Evolutionary conservation across 2,888 invertebrate species (phyloP).

Genomic region (Xestobium rufovillosum): DNA sequence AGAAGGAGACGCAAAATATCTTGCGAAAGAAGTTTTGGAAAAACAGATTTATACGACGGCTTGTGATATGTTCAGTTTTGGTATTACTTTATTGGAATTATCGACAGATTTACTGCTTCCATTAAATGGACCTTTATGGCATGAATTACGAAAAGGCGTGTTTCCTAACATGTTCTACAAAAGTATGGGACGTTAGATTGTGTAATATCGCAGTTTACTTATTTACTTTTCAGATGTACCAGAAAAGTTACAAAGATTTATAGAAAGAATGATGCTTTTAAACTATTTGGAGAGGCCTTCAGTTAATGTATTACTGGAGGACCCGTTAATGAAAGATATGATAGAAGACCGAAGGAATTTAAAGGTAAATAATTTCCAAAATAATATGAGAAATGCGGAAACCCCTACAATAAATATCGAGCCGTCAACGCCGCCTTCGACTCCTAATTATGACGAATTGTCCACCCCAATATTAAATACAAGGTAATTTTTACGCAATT

Average conservation of each 20-base stretch:
- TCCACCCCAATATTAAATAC: too few relatives aligned
- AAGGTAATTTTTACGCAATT: too few relatives aligned
- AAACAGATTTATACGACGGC: slow-evolving; percentile 54
- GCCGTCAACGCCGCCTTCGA: too few relatives aligned
- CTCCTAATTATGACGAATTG: too few relatives aligned
- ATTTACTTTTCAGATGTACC: too few relatives aligned
- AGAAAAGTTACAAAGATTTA: slow-evolving; percentile 15
- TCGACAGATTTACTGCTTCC: slow-evolving; percentile 65
- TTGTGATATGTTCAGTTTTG: slow-evolving; percentile 69
- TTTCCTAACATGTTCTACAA: slow-evolving; percentile 46
- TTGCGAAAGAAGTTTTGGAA: slow-evolving; percentile 64
- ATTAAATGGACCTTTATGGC: slow-evolving; percentile 61
- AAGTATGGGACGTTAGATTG: too few relatives aligned
- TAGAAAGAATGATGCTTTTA: slow-evolving; percentile 26
- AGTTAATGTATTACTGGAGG: slow-evolving; percentile 25
- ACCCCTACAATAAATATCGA: too few relatives aligned
- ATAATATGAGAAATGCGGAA: too few relatives aligned
- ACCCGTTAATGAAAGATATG: slow-evolving; percentile 20
- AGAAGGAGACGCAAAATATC: slow-evolving; percentile 70
- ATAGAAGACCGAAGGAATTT: too few relatives aligned
- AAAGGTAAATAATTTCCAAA: too few relatives aligned
- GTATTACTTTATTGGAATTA: slow-evolving; percentile 64
- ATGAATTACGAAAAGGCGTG: slow-evolving; percentile 50
- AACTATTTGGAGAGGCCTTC: slow-evolving; percentile 24
- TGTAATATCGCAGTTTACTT: too few relatives aligned